Percentiles rank a stretch among this genome's conserved stretches.
These are phyloP conservation scores for Melanotaenia parkinsoni DNA, from an alignment of 2,797 vertebrate genomes.

Conservation along the genomic window DNA sequence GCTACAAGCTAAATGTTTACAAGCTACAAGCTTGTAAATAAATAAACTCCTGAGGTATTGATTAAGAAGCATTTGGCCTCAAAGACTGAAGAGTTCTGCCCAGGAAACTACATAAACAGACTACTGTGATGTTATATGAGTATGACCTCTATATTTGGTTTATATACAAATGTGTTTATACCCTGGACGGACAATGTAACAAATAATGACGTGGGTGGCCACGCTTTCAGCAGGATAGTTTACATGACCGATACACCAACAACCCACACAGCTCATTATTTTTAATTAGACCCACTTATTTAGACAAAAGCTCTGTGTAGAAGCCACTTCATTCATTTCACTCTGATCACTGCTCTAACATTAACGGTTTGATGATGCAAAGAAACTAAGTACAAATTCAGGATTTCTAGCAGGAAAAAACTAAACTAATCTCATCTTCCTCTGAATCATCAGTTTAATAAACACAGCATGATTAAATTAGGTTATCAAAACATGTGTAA, in stretches of 20 bases:
- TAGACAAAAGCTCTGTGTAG: constrained; percentile 27
- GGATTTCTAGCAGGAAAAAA: background rate
- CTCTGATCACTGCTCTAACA: constrained; percentile 16
- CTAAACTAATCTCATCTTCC: background rate
- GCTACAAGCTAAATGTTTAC: no score
- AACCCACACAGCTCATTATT: constrained; percentile 44
- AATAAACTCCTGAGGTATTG: background rate
- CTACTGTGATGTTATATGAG: background rate
- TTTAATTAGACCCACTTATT: constrained; percentile 41
- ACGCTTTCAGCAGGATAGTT: constrained; percentile 28
- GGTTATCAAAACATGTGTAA: background rate
- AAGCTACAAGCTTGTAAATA: no score
- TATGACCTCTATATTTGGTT: constrained; percentile 18
- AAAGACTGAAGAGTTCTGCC: background rate
- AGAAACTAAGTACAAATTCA: background rate
- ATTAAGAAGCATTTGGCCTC: background rate
- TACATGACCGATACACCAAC: constrained; percentile 27
- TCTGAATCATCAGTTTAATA: background rate
- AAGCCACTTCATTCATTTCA: constrained; percentile 36
- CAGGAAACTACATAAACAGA: background rate
- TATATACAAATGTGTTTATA: constrained; percentile 22
- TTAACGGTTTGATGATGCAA: constrained; percentile 1
- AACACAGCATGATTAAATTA: background rate
- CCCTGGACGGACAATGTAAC: constrained; percentile 8
- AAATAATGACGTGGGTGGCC: constrained; percentile 11